These are phyloP conservation scores for Epinotia demarniana DNA, from an alignment of 2,888 invertebrate genomes.

Conservation along the genomic window DNA sequence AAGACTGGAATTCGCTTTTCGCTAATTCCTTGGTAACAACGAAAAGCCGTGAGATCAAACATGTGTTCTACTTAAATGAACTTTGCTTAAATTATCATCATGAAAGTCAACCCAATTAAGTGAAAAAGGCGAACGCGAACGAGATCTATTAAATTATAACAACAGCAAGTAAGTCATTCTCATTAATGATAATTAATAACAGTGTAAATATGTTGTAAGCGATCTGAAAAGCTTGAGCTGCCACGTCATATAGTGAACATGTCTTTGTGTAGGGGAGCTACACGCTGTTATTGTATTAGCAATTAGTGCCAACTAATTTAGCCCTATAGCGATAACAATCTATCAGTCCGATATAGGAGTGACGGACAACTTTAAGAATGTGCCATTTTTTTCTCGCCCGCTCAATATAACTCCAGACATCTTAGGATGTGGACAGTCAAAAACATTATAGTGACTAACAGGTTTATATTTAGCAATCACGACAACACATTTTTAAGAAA, in stretches of 20 bases:
- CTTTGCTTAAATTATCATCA: background rate
- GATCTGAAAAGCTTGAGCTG: conserved; percentile 31
- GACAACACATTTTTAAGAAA: background rate
- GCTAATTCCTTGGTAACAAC: background rate
- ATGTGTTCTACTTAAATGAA: background rate
- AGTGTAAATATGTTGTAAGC: conserved; percentile 27
- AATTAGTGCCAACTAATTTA: conserved; percentile 45
- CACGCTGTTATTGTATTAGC: conserved; percentile 43
- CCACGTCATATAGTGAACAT: conserved; percentile 17
- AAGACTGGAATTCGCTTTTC: background rate
- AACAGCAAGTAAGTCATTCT: conserved; percentile 23
- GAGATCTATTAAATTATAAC: conserved; percentile 11
- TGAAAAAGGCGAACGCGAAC: background rate
- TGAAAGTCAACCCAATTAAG: background rate
- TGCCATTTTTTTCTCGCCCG: conserved; percentile 19
- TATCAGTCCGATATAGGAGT: conserved; percentile 39
- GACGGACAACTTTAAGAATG: conserved; percentile 28
- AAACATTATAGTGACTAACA: background rate
- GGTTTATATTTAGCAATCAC: background rate
- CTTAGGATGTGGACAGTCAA: background rate
- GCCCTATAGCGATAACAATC: conserved; percentile 43
- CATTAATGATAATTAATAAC: conserved; percentile 35
- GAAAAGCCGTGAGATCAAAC: background rate
- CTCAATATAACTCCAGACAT: conserved; percentile 10
- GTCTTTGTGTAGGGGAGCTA: conserved; percentile 21